These are phyloP conservation scores for Lamellibrachia columna DNA, from an alignment of 2,888 invertebrate species.

Conservation along the genomic window DNA sequence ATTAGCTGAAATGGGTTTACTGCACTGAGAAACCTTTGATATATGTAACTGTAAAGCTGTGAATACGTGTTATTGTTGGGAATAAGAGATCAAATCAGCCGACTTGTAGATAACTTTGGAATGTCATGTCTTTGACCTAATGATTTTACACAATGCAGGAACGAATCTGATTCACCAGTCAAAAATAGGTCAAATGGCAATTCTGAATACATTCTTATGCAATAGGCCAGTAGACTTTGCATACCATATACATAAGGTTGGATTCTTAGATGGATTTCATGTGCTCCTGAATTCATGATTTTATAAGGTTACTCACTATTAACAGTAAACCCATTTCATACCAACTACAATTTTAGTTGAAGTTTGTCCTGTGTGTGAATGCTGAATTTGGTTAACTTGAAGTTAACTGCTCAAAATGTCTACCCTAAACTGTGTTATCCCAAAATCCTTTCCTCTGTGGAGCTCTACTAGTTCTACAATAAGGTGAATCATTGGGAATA, in stretches of 20 bases:
- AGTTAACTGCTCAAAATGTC: too few species aligned
- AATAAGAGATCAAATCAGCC: background rate
- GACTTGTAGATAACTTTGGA: background rate
- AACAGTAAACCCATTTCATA: background rate
- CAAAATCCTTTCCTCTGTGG: background rate
- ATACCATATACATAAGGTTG: background rate
- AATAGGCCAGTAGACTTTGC: background rate
- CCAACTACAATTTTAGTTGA: background rate
- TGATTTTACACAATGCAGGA: background rate
- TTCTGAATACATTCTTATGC: background rate
- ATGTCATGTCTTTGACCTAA: background rate
- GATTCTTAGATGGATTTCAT: background rate
- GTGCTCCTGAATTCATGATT: background rate
- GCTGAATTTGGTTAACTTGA: background rate
- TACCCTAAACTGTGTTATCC: too few species aligned
- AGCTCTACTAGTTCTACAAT: background rate
- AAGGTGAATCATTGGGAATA: background rate
- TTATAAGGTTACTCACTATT: background rate
- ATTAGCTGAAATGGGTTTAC: background rate
- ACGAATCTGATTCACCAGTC: background rate
- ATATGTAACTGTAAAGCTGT: background rate
- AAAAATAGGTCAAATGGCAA: background rate
- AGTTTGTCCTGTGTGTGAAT: background rate
- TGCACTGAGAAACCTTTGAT: constrained; percentile 9
- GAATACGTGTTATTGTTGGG: constrained; percentile 11